Percentiles rank a stretch among this genome's conserved stretches.
These are phyloP conservation scores for Acrobasis suavella DNA, from an alignment of 2,888 invertebrate genomes.

Conservation along the genomic window DNA sequence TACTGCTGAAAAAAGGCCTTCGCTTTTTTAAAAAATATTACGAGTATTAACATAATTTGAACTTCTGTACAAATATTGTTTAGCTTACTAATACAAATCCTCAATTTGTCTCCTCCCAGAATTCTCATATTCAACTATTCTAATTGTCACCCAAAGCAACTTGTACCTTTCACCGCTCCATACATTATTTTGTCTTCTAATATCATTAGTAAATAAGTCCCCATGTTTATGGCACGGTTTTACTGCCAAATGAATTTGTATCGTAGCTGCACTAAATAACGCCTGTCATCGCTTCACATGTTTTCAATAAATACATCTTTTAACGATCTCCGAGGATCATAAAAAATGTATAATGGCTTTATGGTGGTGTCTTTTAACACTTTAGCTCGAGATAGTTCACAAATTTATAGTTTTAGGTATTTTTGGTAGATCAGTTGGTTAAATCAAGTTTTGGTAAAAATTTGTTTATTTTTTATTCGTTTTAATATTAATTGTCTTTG, in stretches of 20 bases:
- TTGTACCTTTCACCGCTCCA: not conserved
- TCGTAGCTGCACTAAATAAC: slow-evolving; percentile 57
- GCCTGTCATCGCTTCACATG: slow-evolving; percentile 64
- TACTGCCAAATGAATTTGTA: slow-evolving; percentile 58
- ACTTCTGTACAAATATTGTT: too few species aligned
- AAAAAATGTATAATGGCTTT: slow-evolving; percentile 65
- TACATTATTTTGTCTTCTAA: not conserved
- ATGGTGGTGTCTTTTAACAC: slow-evolving; percentile 53
- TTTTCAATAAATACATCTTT: slow-evolving; percentile 65
- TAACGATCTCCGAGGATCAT: slow-evolving; percentile 68
- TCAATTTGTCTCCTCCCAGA: too few species aligned
- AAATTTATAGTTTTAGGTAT: slow-evolving; percentile 14
- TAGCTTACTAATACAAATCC: too few species aligned
- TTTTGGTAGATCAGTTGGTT: not conserved
- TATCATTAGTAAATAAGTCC: slow-evolving; percentile 2
- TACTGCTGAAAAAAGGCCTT: too few species aligned
- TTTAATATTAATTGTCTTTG: too few species aligned
- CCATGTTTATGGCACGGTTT: slow-evolving; percentile 43
- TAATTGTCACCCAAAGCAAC: too few species aligned
- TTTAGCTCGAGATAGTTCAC: slow-evolving; percentile 36
- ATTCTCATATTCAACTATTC: too few species aligned
- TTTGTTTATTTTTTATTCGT: too few species aligned
- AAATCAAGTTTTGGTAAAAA: not conserved
- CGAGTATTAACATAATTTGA: too few species aligned
- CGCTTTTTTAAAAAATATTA: too few species aligned